phyloP scores from a whole-genome alignment of 1,140 invertebrate genomes.

The Tetragnatha versicolor region DNA sequence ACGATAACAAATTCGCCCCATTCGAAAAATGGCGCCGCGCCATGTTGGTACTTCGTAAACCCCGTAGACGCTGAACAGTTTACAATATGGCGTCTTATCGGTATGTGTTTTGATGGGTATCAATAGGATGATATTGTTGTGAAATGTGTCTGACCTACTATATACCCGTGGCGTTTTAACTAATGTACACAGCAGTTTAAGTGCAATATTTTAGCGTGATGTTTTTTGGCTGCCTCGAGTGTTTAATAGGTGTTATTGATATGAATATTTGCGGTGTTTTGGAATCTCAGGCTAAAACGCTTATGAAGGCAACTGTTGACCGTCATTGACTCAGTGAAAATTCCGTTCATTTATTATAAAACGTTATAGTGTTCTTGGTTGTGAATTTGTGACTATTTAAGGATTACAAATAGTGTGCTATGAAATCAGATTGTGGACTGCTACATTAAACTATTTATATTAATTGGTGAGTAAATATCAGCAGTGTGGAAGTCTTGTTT shows the following conservation, averaged over 20 bases:
- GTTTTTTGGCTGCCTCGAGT: background rate
- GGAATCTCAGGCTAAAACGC: constrained; percentile 8
- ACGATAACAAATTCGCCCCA: background rate
- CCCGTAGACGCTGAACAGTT: constrained; percentile 43
- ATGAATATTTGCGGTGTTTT: constrained; percentile 45
- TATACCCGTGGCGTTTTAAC: background rate
- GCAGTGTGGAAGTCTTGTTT: constrained; percentile 13
- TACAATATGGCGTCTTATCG: constrained; percentile 51
- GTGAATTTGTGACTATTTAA: background rate
- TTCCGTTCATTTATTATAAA: background rate
- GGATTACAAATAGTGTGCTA: background rate
- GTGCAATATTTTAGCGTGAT: background rate
- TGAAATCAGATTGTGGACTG: background rate
- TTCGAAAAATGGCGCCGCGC: constrained; percentile 51
- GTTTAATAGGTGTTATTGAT: background rate
- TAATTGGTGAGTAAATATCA: constrained; percentile 9
- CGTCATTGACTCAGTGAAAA: background rate
- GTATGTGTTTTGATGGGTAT: constrained; percentile 16
- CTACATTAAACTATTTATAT: background rate
- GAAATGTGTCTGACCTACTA: background rate
- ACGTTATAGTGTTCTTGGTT: background rate
- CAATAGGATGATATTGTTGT: background rate
- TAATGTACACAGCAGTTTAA: background rate
- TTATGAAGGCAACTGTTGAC: constrained; percentile 46
- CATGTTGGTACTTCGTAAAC: constrained; percentile 46